A percentile compares a stretch with the other conserved stretches of the same genome.
These are phyloP conservation scores for Colossoma macropomum DNA, from an alignment of 2,113 vertebrate genomes.

Conservation along the genomic window DNA sequence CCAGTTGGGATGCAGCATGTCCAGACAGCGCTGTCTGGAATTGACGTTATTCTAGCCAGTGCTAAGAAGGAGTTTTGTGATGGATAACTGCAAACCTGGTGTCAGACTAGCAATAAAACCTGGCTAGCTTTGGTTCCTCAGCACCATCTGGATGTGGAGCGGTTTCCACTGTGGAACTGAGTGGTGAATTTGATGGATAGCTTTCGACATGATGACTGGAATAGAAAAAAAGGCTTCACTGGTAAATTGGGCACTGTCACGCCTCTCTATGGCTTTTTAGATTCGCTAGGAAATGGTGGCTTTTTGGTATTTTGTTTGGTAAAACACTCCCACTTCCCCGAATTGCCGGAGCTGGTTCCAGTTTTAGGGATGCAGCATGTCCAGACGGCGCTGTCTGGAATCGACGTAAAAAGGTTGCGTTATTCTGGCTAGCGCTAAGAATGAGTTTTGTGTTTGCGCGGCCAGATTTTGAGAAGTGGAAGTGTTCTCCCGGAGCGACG, in stretches of 20 bases:
- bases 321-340: constrained; percentile 28
- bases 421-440: not conserved
- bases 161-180: no score
- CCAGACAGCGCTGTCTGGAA: no score
- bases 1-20: no score
- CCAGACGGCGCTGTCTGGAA: constrained; percentile 38
- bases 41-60: no score
- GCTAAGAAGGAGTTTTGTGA: not conserved
- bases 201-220: no score
- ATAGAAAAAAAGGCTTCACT: no score
- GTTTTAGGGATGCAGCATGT: constrained; percentile 5
- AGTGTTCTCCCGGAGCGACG: not conserved
- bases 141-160: no score
- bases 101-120: not conserved
- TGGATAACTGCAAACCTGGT: not conserved
- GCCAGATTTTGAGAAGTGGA: constrained; percentile 19
- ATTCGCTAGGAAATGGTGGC: not conserved
- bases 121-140: not conserved
- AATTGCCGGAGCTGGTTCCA: constrained; percentile 27
- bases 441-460: constrained; percentile 11
- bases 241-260: no score
- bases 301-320: not conserved
- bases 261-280: not conserved
- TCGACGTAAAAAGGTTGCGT: constrained; percentile 25
- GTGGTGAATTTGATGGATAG: no score